Evolutionary conservation across 1,140 invertebrate genomes (phyloP).

Genomic region (Lepidurus arcticus): DNA sequence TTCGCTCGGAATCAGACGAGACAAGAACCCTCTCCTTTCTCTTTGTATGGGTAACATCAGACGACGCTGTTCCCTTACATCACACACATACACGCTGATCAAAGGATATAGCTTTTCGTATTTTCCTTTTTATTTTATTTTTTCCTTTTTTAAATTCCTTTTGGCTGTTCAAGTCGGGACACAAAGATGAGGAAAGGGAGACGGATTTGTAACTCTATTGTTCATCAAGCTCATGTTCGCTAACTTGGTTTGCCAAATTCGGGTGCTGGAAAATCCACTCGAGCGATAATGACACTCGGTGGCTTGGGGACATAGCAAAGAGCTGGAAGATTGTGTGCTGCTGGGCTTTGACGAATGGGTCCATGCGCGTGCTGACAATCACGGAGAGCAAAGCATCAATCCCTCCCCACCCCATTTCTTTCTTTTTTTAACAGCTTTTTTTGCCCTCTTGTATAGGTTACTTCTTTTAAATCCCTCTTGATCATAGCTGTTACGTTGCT

Average conservation of each 20-base stretch:
- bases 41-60: background rate
- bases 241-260: background rate
- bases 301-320: background rate
- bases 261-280: conserved; percentile 3
- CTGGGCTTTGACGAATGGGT: conserved; percentile 7
- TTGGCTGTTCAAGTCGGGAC: background rate
- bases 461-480: conserved; percentile 6
- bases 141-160: background rate
- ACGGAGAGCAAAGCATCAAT: conserved; percentile 18
- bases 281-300: conserved; percentile 8
- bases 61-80: background rate
- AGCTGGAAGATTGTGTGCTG: background rate
- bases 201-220: conserved; percentile 6
- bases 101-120: background rate
- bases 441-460: background rate
- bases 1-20: background rate
- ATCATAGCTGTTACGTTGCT: background rate
- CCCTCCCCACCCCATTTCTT: conserved; percentile 3
- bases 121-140: background rate
- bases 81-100: background rate
- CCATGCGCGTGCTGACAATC: conserved; percentile 4
- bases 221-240: conserved; percentile 7
- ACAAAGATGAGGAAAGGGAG: background rate
- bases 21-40: background rate
- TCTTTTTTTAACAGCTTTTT: background rate